phyloP scores from a whole-genome alignment of 2,888 invertebrate species.

The Cyaniris semiargus region DNA sequence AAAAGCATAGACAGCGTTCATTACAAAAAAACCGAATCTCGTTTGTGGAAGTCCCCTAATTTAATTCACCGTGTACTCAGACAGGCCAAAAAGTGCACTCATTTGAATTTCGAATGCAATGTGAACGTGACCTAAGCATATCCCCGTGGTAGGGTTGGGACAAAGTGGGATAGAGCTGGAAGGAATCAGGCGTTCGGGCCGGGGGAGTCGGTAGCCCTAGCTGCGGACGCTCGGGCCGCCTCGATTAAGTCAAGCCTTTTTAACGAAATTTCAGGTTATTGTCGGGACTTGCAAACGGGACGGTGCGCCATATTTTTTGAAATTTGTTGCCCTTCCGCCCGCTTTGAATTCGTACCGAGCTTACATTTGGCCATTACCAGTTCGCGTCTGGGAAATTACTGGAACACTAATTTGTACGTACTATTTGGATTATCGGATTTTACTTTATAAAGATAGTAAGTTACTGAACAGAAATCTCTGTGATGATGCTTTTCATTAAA shows the following conservation, averaged over 20 bases:
- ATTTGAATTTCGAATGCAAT: constrained; percentile 75
- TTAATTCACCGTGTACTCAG: constrained; percentile 69
- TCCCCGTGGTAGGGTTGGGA: constrained; percentile 51
- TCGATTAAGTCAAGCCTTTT: constrained; percentile 43
- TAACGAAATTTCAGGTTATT: constrained; percentile 36
- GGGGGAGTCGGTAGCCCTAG: not conserved
- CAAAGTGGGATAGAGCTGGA: not conserved
- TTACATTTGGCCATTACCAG: constrained; percentile 12
- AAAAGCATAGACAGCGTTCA: constrained; percentile 34
- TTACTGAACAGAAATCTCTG: not conserved
- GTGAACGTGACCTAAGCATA: constrained; percentile 66
- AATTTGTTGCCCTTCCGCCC: constrained; percentile 19
- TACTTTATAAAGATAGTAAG: not conserved
- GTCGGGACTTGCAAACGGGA: constrained; percentile 27
- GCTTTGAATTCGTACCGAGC: not conserved
- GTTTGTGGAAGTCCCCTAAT: constrained; percentile 53
- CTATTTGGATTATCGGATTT: not conserved
- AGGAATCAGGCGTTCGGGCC: not conserved
- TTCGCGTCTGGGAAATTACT: not conserved
- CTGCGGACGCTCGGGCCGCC: constrained; percentile 52
- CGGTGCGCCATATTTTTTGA: constrained; percentile 19
- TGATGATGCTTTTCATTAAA: too few relatives aligned
- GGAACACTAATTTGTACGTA: constrained; percentile 12
- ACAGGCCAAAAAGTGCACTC: constrained; percentile 72
- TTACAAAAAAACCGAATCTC: constrained; percentile 39